A percentile compares a stretch with the other conserved stretches of the same genome.
Evolutionary conservation across 2,888 invertebrate genomes (phyloP).

Genomic region (Melolontha melolontha): DNA sequence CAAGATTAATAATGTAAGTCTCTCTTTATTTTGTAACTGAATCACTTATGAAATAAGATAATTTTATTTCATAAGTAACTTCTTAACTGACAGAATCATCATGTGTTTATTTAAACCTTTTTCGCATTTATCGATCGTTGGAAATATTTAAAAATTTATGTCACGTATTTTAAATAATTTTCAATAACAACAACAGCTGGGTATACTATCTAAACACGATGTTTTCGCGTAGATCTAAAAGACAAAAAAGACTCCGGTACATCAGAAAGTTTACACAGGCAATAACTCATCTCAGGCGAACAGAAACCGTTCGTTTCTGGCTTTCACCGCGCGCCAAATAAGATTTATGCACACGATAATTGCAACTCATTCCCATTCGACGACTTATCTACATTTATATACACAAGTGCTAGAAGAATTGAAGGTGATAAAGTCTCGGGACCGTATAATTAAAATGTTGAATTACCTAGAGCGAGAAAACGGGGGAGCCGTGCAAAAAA

Average conservation of each 20-base stretch:
- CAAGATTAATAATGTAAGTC: too few relatives aligned
- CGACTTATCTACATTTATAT: constrained; percentile 1
- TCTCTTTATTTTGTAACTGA: too few relatives aligned
- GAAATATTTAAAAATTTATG: too few relatives aligned
- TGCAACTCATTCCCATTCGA: constrained; percentile 26
- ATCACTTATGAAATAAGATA: too few relatives aligned
- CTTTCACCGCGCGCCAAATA: constrained; percentile 22
- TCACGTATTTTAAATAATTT: too few relatives aligned
- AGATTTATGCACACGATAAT: constrained; percentile 31
- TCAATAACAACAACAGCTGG: too few relatives aligned
- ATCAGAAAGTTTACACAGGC: constrained; percentile 25
- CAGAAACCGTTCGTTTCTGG: constrained; percentile 26
- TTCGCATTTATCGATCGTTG: too few relatives aligned
- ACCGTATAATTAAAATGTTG: constrained; percentile 11
- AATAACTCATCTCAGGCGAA: constrained; percentile 25
- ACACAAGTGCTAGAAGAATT: constrained; percentile 11
- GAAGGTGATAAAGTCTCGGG: constrained; percentile 7
- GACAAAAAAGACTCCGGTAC: constrained; percentile 7
- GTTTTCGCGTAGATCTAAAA: too few relatives aligned
- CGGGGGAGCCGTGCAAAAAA: constrained; percentile 9
- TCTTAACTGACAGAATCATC: too few relatives aligned
- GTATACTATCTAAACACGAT: too few relatives aligned
- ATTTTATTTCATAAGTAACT: too few relatives aligned
- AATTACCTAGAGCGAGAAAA: neutral
- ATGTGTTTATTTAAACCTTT: too few relatives aligned